These are phyloP conservation scores for Listronotus oregonensis DNA, from an alignment of 1,140 invertebrate genomes.

Conservation along the genomic window DNA sequence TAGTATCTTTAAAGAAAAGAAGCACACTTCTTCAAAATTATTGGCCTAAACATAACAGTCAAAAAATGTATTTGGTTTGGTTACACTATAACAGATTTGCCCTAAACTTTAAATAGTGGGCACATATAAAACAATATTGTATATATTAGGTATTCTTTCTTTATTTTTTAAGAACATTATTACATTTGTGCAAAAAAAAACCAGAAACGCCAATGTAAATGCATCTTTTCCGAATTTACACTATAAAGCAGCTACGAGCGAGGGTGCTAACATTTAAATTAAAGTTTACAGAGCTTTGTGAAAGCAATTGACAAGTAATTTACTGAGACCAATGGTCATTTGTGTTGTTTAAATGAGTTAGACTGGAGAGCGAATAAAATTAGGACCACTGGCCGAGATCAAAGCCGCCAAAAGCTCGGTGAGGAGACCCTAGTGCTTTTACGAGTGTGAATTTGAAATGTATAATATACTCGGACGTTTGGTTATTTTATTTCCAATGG, in stretches of 20 bases:
- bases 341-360: conserved; percentile 57
- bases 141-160: too few relatives aligned
- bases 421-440: conserved; percentile 24
- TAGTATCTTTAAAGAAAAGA: too few relatives aligned
- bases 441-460: conserved; percentile 36
- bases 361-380: conserved; percentile 54
- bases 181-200: not conserved
- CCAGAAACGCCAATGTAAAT: not conserved
- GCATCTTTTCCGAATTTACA: conserved; percentile 11
- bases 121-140: too few relatives aligned
- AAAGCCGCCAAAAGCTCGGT: conserved; percentile 41
- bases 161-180: too few relatives aligned
- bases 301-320: conserved; percentile 57
- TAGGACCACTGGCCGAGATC: conserved; percentile 54
- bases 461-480: conserved; percentile 34
- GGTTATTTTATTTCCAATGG: conserved; percentile 19
- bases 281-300: conserved; percentile 50
- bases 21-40: too few relatives aligned
- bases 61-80: too few relatives aligned
- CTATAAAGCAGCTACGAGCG: conserved; percentile 2
- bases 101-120: too few relatives aligned
- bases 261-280: conserved; percentile 50
- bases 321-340: conserved; percentile 56
- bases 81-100: too few relatives aligned
- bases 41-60: too few relatives aligned